Base-by-base conservation (phyloP, 1,140 invertebrate species). In the Littorina saxatilis region DNA sequence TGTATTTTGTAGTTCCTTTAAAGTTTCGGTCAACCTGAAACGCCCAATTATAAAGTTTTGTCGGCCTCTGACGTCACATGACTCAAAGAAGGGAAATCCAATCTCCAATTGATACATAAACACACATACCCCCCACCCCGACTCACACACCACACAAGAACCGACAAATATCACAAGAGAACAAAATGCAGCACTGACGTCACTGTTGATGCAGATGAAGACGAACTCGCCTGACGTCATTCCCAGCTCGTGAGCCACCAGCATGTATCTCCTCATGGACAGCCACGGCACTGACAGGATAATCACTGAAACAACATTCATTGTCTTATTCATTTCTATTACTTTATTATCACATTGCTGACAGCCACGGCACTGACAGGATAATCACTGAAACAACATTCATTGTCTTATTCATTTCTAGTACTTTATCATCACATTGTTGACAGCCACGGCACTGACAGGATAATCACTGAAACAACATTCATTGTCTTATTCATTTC, bases 171-270 rank as follows among this genome's bases (percentile, higher is more conserved):
- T n/a, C n/a, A n/a, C n/a, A n/a, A n/a, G n/a, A n/a, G n/a, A n/a
- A n/a, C n/a, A n/a, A 47, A 47, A 47, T 17, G 17, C 35, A 66
- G 3, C 0, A 43, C 89, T 86, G 84, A 91, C 90, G 83, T 91
- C 89, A 20, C 88, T 87, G 92, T 98, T 96, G 23, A 97, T 96
- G 88, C 97, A 96, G 11, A 98, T 92, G 89, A 98, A 98, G 0
- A 95, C 95, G 95, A 96, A 98, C 79, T 97, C 96, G 37, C 97
- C 97, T 52, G 95, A 94, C 20, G 96, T 97, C 96, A 98, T 97
- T 29, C 95, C 96, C 29, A 98, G 92, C 39, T 94, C 93, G 88
- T 98, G 96, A 0, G 97, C 97, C 0, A 96, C 95, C 55, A 98
- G 90, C 94, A 98, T 96, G 89, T 98, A 97, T 91, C 96, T 96